Percentiles rank a stretch among this genome's conserved stretches.
Evolutionary conservation across 2,888 invertebrate genomes (phyloP).

Genomic region (Stramonita haemastoma): DNA sequence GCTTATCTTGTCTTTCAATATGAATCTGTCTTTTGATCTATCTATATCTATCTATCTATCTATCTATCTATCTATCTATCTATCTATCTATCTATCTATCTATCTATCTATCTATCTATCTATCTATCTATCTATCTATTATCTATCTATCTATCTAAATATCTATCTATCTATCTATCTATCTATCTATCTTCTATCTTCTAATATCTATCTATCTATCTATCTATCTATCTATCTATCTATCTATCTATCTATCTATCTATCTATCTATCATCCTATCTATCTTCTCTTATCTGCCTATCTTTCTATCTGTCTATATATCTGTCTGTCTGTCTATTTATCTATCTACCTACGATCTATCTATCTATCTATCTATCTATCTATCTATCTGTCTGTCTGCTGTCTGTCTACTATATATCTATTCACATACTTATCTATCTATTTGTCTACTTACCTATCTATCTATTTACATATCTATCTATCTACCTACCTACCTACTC

Average conservation of each 20-base stretch:
- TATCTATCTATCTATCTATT: not conserved
- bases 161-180: not conserved
- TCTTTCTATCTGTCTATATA: not conserved
- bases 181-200: too few species aligned
- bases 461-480: not conserved
- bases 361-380: not conserved
- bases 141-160: not conserved
- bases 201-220: not conserved
- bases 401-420: too few species aligned
- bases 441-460: not conserved
- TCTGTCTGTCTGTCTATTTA: not conserved
- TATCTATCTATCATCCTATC: not conserved
- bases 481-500: not conserved
- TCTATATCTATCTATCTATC: not conserved
- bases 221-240: not conserved
- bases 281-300: not conserved
- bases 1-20: too few species aligned
- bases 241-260: not conserved
- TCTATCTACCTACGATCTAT: not conserved
- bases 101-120: not conserved
- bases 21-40: not conserved
- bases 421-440: not conserved
- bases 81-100: not conserved
- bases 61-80: not conserved
- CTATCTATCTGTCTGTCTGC: not conserved